Base-by-base conservation (phyloP, 1,140 invertebrate genomes). In the Gerris buenoi region DNA sequence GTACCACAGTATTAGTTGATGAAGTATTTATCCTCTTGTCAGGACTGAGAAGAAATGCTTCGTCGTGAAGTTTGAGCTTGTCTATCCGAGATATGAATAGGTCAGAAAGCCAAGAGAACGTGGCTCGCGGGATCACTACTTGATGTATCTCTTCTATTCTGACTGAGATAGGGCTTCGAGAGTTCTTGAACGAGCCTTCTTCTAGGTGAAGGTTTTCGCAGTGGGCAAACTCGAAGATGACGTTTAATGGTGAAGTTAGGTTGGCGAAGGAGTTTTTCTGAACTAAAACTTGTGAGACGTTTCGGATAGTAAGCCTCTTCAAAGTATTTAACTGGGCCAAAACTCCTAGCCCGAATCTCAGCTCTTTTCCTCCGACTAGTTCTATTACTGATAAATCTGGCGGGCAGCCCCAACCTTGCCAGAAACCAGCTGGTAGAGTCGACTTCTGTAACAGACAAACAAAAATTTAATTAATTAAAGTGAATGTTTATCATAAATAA, bases 41-140 rank as follows among this genome's bases (percentile, higher is more conserved):
- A 63, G 18, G 27, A 26, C 33, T 33, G n/a, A 68, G 29, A 22
- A 65, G 59, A 70, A 84, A 84, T 2, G 82, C 81, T 56, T 79
- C 76, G 23, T 78, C 80, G 68, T 82, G 81, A 22, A 84, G 73
- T 18, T 80, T 73, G 23, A 84, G 76, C 62, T 75, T 76, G 69
- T 79, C 77, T 74, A 71, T 66, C 23, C 68, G 64, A n/a, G 28
- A 79, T 63, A 87, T 79, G 46, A 74, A 79, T 71, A 86, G 80
- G 67, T 80, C 79, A 22, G 83, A 76, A 14, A 87, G 76, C 79
- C 84, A 83, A 13, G 83, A 84, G 68, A 88, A 87, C 0, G 85
- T 81, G 56, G 80, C 77, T 14, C 81, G 79, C 66, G 84, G 82
- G 46, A 87, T 79, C 1, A 78, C 76, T 1, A 86, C 84, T 68